Base-by-base conservation (phyloP, 2,888 invertebrate species). In the Callimorpha dominula region DNA sequence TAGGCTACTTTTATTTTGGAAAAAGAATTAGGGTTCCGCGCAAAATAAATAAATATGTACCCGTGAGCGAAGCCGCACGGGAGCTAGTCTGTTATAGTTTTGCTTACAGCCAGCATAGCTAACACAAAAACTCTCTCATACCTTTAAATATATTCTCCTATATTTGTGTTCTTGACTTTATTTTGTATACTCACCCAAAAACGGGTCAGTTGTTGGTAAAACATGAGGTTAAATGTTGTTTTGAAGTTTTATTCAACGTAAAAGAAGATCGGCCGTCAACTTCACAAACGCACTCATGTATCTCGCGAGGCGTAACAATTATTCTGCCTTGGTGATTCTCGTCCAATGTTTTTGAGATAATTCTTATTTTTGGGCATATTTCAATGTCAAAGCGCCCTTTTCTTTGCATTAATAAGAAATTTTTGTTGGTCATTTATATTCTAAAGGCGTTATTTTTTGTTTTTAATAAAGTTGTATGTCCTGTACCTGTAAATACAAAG, bases 281-380 rank as follows among this genome's bases (percentile, higher is more conserved):
- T 67, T 67, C 78, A 75, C 57, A 65, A 71, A 57, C 49, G 67
- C 72, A 66, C 72, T 80, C 60, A 50, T 42, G 65, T 68, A 17
- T 74, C 68, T 64, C 54, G 43, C 42, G 71, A 80, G 71, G 78
- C 78, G 72, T 72, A 70, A 76, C 72, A 75, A 80, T 80, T 78
- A 78, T 78, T 80, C 78, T 74, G 72, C 72, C 12, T 64, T 64
- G 68, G 42, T 31, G 60, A 60, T 31, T 60, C 14, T 31, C 31
- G 57, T 11, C 12, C 1, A 14, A 60, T 31, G 60, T 60, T 31
- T 31, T 31, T 60, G 20, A 31, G 6, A 31, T 14, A 11, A 60
- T 31, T 60, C 20, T 31, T 60, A 20, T 20, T 57, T 54, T 20
- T 11, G 20, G 9, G 11, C 2, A 20, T 20, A 4, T 20, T 20